Evolutionary conservation across 2,113 vertebrate species (phyloP), one percentile per base, ranked within the genome.

Genomic region (Colinus virginianus): DNA sequence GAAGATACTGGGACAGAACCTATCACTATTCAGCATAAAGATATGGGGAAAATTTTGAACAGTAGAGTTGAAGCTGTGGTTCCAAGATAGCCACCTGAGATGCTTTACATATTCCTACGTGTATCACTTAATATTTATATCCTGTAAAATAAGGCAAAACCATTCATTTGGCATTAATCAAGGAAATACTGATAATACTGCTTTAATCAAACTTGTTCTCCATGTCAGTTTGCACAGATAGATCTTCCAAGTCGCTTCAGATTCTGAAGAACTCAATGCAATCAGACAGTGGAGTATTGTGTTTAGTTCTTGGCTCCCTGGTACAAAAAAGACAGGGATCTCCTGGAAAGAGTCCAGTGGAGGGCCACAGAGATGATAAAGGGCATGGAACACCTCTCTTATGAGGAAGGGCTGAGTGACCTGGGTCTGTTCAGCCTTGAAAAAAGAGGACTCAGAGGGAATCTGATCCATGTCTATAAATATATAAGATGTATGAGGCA

Each of bases 1-100:
- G 5, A 69, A 32, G 26, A 6, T 7, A 21, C 4, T 10, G 2
- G 9, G 9, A 23, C 21, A 3, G 2, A 87, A 4, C 9, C 6
- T 46, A 26, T 8, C 11, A n/a, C 0, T 1, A n/a, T 78, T 72
- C 7, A 26, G 2, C 9, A 53, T 78, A 51, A 3, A 34, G 0
- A 9, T 51, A 51, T 46, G 2, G 34, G 30, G 11, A 75, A 82
- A 48, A 28, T 53, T 53, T 38, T 67, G 28, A 62, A 48, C 6
- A 32, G 6, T 25, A 25, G 7, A 26, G 62, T 17, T 62, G 22
- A 51, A 84, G 5, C 38, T 36, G 25, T 46, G 4, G 0, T 46
- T 94, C 49, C 46, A 55, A 87, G 11, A 6, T 56, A 42, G 45
- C 23, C 21, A 13, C 2, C 5, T 72, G 25, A n/a, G 11, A 8